A percentile compares a stretch with the other conserved stretches of the same genome.
Conservation (phyloP, 2,888 invertebrate genomes). For the Thalpophila matura region DNA sequence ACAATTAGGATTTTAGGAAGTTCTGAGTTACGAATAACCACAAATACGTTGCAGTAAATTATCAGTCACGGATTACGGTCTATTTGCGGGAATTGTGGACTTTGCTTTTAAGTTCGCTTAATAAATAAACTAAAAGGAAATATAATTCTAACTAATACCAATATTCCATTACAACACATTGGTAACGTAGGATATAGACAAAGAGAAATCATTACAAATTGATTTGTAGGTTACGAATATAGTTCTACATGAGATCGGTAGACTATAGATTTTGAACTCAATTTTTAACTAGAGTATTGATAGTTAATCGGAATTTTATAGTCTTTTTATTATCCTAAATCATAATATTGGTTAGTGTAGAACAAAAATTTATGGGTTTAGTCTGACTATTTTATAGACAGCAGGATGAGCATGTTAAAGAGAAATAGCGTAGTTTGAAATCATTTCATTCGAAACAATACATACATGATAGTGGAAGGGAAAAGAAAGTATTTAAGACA, state of each 20-base stretch:
- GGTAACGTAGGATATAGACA: conserved; percentile 74
- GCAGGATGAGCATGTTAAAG: conserved; percentile 86
- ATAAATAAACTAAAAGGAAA: conserved; percentile 63
- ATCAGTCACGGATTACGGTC: conserved; percentile 51
- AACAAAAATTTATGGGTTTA: conserved; percentile 72
- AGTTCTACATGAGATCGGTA: conserved; percentile 75
- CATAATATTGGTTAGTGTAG: conserved; percentile 80
- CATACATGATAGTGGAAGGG: conserved; percentile 54
- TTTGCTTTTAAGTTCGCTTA: conserved; percentile 73
- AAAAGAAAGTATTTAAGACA: conserved; percentile 59
- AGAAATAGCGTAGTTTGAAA: conserved; percentile 80
- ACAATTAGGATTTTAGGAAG: neutral
- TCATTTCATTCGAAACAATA: conserved; percentile 64
- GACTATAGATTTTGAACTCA: conserved; percentile 73
- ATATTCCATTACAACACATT: conserved; percentile 90
- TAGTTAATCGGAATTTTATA: conserved; percentile 72
- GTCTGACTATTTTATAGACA: conserved; percentile 80
- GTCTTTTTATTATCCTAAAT: conserved; percentile 77
- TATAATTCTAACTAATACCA: conserved; percentile 70
- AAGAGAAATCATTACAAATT: conserved; percentile 68
- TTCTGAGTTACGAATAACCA: neutral
- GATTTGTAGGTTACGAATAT: conserved; percentile 72
- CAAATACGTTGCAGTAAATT: conserved; percentile 63
- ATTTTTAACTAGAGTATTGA: conserved; percentile 73
- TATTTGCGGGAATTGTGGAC: conserved; percentile 56